Percentiles rank a stretch among this genome's conserved stretches.
Conservation (phyloP, 2,888 invertebrate genomes). For the Tipula helvola region DNA sequence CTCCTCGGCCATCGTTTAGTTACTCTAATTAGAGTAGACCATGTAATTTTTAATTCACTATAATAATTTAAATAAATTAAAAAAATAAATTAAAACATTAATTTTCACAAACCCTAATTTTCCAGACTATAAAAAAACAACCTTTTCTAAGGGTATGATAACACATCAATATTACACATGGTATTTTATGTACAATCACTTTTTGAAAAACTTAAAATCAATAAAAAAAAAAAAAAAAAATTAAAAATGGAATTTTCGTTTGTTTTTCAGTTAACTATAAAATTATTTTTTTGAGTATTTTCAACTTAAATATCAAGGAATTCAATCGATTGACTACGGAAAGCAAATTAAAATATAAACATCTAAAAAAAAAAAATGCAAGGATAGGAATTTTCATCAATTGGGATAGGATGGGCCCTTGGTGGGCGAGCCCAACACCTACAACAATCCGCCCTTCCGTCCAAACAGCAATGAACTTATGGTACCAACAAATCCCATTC, state of each 20-base stretch:
- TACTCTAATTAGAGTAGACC: neutral
- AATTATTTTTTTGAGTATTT: neutral
- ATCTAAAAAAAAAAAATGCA: neutral
- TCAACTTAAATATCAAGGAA: neutral
- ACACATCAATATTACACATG: neutral
- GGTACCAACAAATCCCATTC: conserved; percentile 50
- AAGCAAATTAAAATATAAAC: neutral
- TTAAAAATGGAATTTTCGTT: neutral
- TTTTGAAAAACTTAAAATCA: neutral
- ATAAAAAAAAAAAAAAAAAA: neutral
- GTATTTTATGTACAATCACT: neutral
- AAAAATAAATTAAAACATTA: neutral
- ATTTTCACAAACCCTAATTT: neutral
- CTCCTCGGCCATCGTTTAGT: neutral
- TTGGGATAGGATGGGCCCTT: neutral
- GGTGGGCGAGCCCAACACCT: conserved; percentile 22
- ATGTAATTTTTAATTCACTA: neutral
- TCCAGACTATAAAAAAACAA: neutral
- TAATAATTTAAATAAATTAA: neutral
- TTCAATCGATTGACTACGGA: neutral
- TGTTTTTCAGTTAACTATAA: neutral
- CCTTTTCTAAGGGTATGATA: neutral
- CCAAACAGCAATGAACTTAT: conserved; percentile 71
- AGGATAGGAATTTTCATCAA: neutral
- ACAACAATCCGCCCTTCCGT: conserved; percentile 71